phyloP scores from a whole-genome alignment of 2,113 vertebrate genomes.

The Protobothrops mucrosquamatus region DNA sequence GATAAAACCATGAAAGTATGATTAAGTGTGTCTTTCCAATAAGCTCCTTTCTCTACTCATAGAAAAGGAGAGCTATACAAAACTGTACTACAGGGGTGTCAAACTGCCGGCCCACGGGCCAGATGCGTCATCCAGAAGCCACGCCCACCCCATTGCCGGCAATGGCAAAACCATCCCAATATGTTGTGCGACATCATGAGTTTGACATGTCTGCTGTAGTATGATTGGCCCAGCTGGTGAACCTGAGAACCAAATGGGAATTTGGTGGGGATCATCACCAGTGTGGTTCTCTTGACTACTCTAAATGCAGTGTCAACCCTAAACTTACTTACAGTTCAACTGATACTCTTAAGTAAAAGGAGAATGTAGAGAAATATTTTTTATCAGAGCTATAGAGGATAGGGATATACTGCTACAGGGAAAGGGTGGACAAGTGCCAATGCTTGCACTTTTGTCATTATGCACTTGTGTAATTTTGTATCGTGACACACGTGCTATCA shows the following conservation, averaged over 20 bases:
- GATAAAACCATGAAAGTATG: background rate
- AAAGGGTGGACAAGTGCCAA: background rate
- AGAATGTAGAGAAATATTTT: background rate
- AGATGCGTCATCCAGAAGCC: no score
- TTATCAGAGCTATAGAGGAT: background rate
- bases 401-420: background rate
- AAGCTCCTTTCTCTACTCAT: background rate
- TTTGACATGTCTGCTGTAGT: no score
- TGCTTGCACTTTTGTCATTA: background rate
- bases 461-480: background rate
- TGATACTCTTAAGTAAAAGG: background rate
- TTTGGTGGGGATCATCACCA: background rate
- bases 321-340: background rate
- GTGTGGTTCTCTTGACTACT: background rate
- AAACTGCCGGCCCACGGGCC: no score
- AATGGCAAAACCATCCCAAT: no score
- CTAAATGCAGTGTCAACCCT: background rate
- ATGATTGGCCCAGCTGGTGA: background rate
- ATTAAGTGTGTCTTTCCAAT: background rate
- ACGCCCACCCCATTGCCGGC: no score
- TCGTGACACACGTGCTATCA: background rate
- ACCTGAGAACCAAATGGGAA: background rate
- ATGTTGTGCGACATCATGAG: no score
- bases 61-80: background rate
- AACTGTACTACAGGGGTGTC: background rate